Conservation (phyloP, 2,113 vertebrate species). For the Ammospiza caudacuta region DNA sequence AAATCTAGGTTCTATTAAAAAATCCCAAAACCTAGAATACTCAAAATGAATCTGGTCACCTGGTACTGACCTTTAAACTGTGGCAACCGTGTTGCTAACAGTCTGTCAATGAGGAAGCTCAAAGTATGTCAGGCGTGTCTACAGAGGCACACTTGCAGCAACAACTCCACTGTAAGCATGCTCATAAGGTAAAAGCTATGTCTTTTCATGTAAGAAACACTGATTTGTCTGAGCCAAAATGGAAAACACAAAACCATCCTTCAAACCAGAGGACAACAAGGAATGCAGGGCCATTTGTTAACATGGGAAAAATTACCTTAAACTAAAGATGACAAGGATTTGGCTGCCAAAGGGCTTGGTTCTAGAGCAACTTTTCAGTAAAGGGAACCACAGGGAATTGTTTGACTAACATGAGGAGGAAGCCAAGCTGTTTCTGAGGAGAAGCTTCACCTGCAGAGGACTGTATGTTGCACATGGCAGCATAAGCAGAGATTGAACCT, state of each 20-base stretch:
- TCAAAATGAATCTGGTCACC: not conserved
- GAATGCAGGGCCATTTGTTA: not conserved
- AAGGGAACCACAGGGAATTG: accelerated
- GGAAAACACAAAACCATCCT: not conserved
- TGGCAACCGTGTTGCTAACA: not conserved
- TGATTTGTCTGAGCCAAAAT: not conserved
- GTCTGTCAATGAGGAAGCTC: not conserved
- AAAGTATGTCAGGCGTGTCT: not conserved
- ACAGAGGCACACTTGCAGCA: not conserved
- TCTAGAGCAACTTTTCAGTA: not conserved
- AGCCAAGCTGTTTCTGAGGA: not conserved
- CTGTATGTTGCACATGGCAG: too few relatives aligned
- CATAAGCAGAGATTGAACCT: not conserved
- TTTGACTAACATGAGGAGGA: not conserved
- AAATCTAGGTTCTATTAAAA: not conserved
- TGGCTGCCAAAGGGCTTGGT: not conserved
- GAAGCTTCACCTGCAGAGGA: not conserved
- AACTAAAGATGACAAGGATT: not conserved
- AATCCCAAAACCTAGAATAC: not conserved
- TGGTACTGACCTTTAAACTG: not conserved
- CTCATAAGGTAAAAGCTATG: not conserved
- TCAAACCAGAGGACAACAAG: not conserved
- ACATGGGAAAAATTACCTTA: not conserved
- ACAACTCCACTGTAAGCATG: not conserved
- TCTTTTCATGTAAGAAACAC: not conserved